Evolutionary conservation across 2,888 invertebrate genomes (phyloP), one percentile per base, ranked within the genome.

Genomic region (Noctua comes): DNA sequence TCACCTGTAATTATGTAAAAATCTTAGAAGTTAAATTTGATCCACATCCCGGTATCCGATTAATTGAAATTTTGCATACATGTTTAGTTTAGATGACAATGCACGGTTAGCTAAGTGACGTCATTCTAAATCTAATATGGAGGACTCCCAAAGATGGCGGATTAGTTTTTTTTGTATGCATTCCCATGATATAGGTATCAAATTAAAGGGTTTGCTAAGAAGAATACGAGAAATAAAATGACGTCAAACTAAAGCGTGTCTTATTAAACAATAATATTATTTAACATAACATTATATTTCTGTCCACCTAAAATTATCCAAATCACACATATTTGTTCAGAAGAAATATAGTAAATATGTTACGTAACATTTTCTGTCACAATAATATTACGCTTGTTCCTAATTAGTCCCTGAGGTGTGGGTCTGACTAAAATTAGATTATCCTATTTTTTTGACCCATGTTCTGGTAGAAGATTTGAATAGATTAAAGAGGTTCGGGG

Each of bases 261-360:
- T 54, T 11, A n/a, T n/a, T 4, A 54, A n/a, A 54, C 18, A 18
- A 31, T 21, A 18, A 36, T 11, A 36, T 64, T 64, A 24, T 65
- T 13, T 65, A 13, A 7, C 11, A 24, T 24, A 24, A 13, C 36
- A 40, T 24, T 40, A 24, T 0, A 65, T 24, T 40, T 40, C 21
- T 65, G 36, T 3, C n/a, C 36, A 40, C 10, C n/a, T 11, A 65
- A 24, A 65, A 65, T 65, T 40, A 64, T 54, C 43, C 24, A 43
- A 71, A 72, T 46, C 31, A 31, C 24, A 72, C 46, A 21, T 27
- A 69, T 73, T 40, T 40, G 16, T 68, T 54, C 48, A 24, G 10
- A 24, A 24, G 27, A 24, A 40, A 74, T 18, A 31, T 31, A 31
- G 31, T 31, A 40, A 73, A 54, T 43, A 40, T n/a, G 13, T 31